Evolutionary conservation across 2,113 vertebrate genomes (phyloP), one percentile per base, ranked within the genome.

Genomic region (Semnornis frantzii): DNA sequence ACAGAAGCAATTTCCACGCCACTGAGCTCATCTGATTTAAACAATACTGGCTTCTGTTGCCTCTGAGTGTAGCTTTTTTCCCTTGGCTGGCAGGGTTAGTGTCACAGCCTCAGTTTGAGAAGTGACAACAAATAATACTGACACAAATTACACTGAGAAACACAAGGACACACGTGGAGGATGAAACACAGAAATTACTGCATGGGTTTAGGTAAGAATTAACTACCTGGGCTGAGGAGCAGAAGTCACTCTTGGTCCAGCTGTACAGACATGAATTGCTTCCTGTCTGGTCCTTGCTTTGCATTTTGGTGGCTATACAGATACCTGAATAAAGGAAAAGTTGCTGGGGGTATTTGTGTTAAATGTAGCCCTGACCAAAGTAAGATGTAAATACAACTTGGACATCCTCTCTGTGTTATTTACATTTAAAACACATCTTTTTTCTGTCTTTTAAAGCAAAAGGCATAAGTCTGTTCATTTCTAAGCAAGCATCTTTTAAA

Each of bases 1-100:
- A 96, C 85, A 89, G 84, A 96, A 96, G 89, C 79, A 60, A 79
- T 95, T 97, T 95, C 90, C 95, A 93, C 71, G 69, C 89, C 83
- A 74, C 78, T 70, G 92, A 72, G 81, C 77, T 95, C 90, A 89
- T 95, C 93, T 94, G 96, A 96, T 97, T 96, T 96, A 96, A 97
- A 96, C 85, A 87, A 76, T 48, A 64, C 85, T 87, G 94, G 82
- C 96, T 93, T 94, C 68, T 30, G 81, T 96, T 84, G 64, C 92
- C 87, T 91, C 72, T 60, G 85, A 46, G 80, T 85, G 89, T 82
- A 50, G 95, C 25, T 96, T 18, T 97, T 97, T 95, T 94, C 74
- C 93, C 83, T 92, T 94, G 93, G 92, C 90, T 77, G 94, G 93
- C 92, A 94, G 91, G 89, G 85, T 83, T 83, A 87, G 93, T 93